Evolutionary conservation across 2,888 invertebrate species (phyloP), one percentile per base, ranked within the genome.

Genomic region (Leistus spinibarbis): DNA sequence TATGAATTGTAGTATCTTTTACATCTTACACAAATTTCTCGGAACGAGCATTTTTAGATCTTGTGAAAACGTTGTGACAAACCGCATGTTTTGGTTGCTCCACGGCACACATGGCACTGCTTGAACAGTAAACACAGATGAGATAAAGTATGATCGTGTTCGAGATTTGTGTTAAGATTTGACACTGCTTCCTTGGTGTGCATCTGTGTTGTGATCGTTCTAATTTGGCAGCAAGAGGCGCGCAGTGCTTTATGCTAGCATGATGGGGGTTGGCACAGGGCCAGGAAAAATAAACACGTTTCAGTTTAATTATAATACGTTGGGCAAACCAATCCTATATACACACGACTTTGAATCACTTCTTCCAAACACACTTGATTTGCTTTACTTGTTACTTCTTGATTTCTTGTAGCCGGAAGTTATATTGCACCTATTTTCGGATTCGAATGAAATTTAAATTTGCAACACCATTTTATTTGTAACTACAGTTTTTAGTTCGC

Each of bases 321-420:
- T 7, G 17, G 20, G 60, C 16, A 9, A 17, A 17, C 60, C 60
- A 22, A 60, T 60, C 20, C 20, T 22, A 17, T 22, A 60, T 57
- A 57, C 57, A 57, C 9, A 57, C 19, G 16, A 19, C 27, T 24
- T 66, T 66, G 57, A 68, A 68, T 56, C 68, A 68, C 54, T 68
- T 68, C 68, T 20, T 54, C 23, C 22, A 24, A 57, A 68, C 23
- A 68, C 56, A 56, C 54, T 68, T 68, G 56, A 68, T 56, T 56
- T 66, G 0, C 60, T 60, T 19, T 20, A 16, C 17, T 20, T 57
- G 17, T 16, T 17, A 23, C 65, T 16, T n/a, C 9, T n/a, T 16
- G 53, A 40, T 19, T 54, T 54, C 23, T 54, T 68, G 57, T 57
- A 57, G 19, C 68, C 68, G 68, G 68, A 68, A 68, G 56, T 56